Evolutionary conservation across 35 echinoderm and acorn worm genomes (phyloP), one percentile per base, ranked within the genome.

Genomic region (Eucidaris tribuloides): DNA sequence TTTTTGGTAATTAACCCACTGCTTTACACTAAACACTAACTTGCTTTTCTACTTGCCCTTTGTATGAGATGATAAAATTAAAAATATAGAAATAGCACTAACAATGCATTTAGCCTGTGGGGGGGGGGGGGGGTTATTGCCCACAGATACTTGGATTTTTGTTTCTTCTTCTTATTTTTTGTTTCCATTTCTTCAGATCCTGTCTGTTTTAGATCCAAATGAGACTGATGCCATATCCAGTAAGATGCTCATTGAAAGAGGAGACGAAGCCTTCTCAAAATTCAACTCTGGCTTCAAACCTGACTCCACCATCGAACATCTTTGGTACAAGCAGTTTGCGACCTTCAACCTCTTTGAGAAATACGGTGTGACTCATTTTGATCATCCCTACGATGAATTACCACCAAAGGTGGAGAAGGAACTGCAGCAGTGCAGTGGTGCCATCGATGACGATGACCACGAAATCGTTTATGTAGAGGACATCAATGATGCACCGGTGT

Each of bases 301-400:
- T 3, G 68, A 74, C 68, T 36, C 68, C n/a, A 74, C 68, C 15
- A 74, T 74, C 36, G 68, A 74, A 74, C 29, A 44, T 0, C 68
- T 74, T 1, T 74, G 68, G 68, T 74, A 74, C 68, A 74, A 74
- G 41, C 68, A 44, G 68, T 74, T 74, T 43, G 68, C 40, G 44
- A 22, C 33, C 38, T 24, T 42, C 1, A 40, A 36, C 36, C 29
- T 74, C 68, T 74, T 74, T 40, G n/a, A 44, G 34, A 36, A 74
- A 41, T 74, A 35, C 19, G 41, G 68, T 41, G 68, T 74, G 34
- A 20, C 36, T 2, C 68, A 74, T 2, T 64, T 64, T 27, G 22
- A 64, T 34, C 2, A 28, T 40, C 41, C 68, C 7, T 33, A 41
- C 15, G 68, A 74, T 33, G 40, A 44, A 74, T 15, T 1, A n/a